These are phyloP conservation scores for Dipodomys ordii DNA, from an alignment of 2,113 vertebrate genomes.

Conservation along the genomic window DNA sequence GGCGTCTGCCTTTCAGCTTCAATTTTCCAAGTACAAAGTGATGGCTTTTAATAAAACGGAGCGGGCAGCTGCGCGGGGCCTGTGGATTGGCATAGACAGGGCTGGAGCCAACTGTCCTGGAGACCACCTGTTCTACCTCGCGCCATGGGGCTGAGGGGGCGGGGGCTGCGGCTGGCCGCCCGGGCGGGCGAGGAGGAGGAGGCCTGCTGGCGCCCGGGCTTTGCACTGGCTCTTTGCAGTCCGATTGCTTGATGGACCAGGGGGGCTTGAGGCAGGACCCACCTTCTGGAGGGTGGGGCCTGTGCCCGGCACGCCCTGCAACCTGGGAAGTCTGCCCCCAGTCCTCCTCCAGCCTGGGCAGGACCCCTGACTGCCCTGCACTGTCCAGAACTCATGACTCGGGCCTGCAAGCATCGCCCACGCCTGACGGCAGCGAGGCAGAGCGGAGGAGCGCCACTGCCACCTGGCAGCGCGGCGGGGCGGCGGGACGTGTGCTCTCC, in stretches of 20 bases:
- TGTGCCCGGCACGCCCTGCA: background rate
- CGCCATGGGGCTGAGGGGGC: too few relatives aligned
- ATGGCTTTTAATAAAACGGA: background rate
- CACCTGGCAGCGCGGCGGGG: too few relatives aligned
- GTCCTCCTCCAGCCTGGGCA: too few relatives aligned
- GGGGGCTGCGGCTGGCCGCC: background rate
- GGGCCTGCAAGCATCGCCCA: too few relatives aligned
- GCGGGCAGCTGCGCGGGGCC: background rate
- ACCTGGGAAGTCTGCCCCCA: too few relatives aligned
- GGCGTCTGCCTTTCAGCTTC: background rate
- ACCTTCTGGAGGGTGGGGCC: background rate
- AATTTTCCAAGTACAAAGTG: background rate
- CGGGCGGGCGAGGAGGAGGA: background rate
- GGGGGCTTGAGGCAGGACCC: too few relatives aligned
- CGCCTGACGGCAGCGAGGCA: too few relatives aligned
- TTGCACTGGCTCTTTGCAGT: accelerated
- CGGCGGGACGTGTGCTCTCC: too few relatives aligned
- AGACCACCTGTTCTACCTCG: background rate
- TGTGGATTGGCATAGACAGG: background rate
- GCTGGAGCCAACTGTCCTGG: background rate
- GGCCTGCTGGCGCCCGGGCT: background rate
- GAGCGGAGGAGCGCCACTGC: background rate
- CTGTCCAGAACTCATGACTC: too few relatives aligned
- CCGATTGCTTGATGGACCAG: background rate
- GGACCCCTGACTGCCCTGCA: too few relatives aligned